A percentile compares a stretch with the other conserved stretches of the same genome.
Evolutionary conservation across 2,888 invertebrate genomes (phyloP).

Genomic region (Eretmocerus hayati): DNA sequence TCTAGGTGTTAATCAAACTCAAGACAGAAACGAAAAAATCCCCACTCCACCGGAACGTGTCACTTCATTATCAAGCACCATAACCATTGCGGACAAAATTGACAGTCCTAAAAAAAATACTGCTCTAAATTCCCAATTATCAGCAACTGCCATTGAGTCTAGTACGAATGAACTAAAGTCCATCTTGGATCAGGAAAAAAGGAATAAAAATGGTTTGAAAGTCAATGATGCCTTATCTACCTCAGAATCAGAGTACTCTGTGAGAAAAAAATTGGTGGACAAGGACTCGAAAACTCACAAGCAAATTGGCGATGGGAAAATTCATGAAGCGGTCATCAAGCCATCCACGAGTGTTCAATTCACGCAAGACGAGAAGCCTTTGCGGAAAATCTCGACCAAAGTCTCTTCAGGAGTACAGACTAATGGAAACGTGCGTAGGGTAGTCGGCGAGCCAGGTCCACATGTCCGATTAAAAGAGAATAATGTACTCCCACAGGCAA

Average conservation of each 20-base stretch:
- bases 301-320: neutral
- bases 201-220: constrained; percentile 67
- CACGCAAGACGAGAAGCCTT: too few species aligned
- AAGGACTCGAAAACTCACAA: neutral
- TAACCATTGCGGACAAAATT: neutral
- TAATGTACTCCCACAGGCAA: neutral
- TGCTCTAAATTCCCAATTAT: neutral
- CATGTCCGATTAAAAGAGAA: neutral
- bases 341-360: neutral
- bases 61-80: neutral
- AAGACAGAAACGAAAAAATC: constrained; percentile 25
- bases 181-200: constrained; percentile 45
- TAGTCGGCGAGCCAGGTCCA: constrained; percentile 25
- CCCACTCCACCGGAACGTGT: constrained; percentile 11
- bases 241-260: constrained; percentile 72
- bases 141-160: constrained; percentile 5
- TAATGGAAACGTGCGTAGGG: constrained; percentile 48
- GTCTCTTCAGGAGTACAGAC: constrained; percentile 57
- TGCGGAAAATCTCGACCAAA: constrained; percentile 38
- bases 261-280: constrained; percentile 56
- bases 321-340: neutral
- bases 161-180: constrained; percentile 32
- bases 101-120: neutral
- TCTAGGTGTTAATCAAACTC: neutral
- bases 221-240: too few species aligned